Percentiles rank a stretch among this genome's conserved stretches.
Evolutionary conservation across 2,113 vertebrate species (phyloP).

Genomic region (Pao palembangensis): DNA sequence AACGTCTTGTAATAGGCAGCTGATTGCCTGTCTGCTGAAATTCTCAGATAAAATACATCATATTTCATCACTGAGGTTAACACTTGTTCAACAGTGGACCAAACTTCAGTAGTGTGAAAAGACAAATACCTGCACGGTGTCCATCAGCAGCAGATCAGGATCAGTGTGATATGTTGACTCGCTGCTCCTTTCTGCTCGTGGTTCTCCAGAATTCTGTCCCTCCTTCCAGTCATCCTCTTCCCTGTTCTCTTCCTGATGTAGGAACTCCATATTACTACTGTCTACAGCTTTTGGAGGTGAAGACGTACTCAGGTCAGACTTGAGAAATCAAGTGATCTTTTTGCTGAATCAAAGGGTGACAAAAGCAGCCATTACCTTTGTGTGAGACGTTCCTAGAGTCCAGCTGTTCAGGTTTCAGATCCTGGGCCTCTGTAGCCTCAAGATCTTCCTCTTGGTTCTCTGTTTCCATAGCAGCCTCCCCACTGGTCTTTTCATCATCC

Average conservation of each 20-base stretch:
- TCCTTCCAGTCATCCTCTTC: conserved; percentile 61
- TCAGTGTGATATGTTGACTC: conserved; percentile 88
- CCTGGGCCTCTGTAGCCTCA: conserved; percentile 69
- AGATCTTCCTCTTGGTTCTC: conserved; percentile 80
- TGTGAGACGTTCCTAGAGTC: conserved; percentile 61
- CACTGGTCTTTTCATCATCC: conserved; percentile 65
- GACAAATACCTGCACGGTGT: conserved; percentile 55
- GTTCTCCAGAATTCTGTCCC: conserved; percentile 38
- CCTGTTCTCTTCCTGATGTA: conserved; percentile 48
- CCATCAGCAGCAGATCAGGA: conserved; percentile 79
- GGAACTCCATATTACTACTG: conserved; percentile 74
- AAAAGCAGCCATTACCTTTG: conserved; percentile 62
- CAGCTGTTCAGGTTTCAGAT: conserved; percentile 84
- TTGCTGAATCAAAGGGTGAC: not conserved
- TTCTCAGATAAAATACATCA: too few species aligned
- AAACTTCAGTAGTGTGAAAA: too few species aligned
- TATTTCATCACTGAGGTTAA: too few species aligned
- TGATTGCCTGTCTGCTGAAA: too few species aligned
- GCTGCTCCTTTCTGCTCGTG: conserved; percentile 74
- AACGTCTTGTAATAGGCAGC: not conserved
- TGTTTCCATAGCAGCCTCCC: conserved; percentile 78
- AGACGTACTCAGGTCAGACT: not conserved
- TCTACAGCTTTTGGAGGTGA: conserved; percentile 64
- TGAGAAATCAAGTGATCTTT: not conserved
- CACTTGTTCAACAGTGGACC: not conserved